Percentiles rank a stretch among this genome's conserved stretches.
These are phyloP conservation scores for Cheilinus undulatus DNA, from an alignment of 2,113 vertebrate species.

Conservation along the genomic window DNA sequence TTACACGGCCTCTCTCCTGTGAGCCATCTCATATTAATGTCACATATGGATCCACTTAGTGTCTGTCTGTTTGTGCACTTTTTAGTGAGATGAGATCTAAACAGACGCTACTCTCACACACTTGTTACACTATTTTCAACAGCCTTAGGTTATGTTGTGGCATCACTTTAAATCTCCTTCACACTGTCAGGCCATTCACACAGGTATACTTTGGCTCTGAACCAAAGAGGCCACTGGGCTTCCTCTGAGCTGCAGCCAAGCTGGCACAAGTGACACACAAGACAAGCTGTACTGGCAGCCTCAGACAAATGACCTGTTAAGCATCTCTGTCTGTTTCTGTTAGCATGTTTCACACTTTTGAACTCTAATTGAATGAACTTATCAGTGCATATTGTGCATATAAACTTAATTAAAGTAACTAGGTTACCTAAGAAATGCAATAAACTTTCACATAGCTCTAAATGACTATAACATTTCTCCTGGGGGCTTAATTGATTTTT, in stretches of 20 bases:
- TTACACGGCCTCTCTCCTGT: no score
- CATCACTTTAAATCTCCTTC: not conserved
- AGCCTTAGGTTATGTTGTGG: no score
- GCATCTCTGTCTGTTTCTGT: constrained; percentile 2
- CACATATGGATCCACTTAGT: no score
- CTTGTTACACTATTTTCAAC: not conserved
- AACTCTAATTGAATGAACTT: constrained; percentile 23
- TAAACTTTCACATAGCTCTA: constrained; percentile 4
- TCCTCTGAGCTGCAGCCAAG: constrained; percentile 19
- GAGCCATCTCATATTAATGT: no score
- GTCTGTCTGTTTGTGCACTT: no score
- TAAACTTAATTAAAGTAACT: constrained; percentile 33
- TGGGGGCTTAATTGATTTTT: constrained; percentile 1
- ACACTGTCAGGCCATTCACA: constrained; percentile 7
- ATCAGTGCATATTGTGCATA: constrained; percentile 33
- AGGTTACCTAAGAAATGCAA: constrained; percentile 13
- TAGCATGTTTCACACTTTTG: constrained; percentile 8
- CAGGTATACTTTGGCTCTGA: constrained; percentile 19
- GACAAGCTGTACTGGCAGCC: constrained; percentile 47
- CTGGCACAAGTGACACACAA: constrained; percentile 42
- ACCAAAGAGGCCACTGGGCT: constrained; percentile 40
- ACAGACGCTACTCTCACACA: no score
- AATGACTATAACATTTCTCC: constrained; percentile 5
- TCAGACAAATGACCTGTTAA: constrained; percentile 60
- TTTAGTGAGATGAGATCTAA: no score